Base-by-base conservation (phyloP, 2,113 vertebrate genomes). In the Stigmatopora argus region DNA sequence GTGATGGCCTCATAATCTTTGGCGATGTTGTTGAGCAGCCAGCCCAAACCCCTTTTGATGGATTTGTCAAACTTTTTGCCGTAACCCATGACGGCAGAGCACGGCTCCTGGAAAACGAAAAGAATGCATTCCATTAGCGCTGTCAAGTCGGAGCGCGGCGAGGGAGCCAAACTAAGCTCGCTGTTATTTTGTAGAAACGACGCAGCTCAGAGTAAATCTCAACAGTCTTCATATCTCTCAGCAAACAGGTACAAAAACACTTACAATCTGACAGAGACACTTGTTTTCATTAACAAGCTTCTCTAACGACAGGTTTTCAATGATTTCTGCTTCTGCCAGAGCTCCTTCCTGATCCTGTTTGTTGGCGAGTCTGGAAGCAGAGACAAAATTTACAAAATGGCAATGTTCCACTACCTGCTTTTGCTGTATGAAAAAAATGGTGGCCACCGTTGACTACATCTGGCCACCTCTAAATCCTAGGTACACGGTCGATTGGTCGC, bases 261-360 rank as follows among this genome's bases (percentile, higher is more conserved):
- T 93, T 86, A 97, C 95, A 73, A 96, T 97, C 75, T 97, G 94
- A 92, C 95, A 98, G 0, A 92, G 90, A 87, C 95, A 96, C 87
- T 98, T 98, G 87, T 96, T 92, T 69, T 96, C 93, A 59, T 96
- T 97, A 66, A 96, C 96, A 56, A 97, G 87, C 78, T 94, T 95
- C 84, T 97, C 94, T 61, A 99, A 78, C n/a, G 94, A 96, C 12
- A 98, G 91, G 80, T 83, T 93, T 77, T 99, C 95, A 0, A 98
- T 97, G 68, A 99, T 90, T 86, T 97, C 95, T 1, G 93, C 95
- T 87, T 98, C 96, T 47, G 93, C 91, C 80, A 98, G 86, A 14
- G 96, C 95, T 47, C 94, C 95, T 79, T 96, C 95, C 82, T 87
- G 92, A 84, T 98, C 95, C 73, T 98, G 96, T 78, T 98, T 99